Evolutionary conservation across 1,140 invertebrate genomes (phyloP), one percentile per base, ranked within the genome.

Genomic region (Meloidogyne floridensis): DNA sequence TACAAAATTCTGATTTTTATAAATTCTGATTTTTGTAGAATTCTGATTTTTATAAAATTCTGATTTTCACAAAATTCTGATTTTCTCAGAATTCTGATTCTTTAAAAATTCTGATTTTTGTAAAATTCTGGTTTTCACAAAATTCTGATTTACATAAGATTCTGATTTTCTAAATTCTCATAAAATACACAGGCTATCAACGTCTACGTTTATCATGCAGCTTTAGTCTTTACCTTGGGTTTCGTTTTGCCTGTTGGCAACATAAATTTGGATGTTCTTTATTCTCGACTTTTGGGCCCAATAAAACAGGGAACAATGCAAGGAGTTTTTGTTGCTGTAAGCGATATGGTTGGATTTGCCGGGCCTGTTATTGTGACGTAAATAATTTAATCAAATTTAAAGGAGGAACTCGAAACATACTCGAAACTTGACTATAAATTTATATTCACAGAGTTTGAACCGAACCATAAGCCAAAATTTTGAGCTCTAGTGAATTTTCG

Each of bases 231-330:
- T 11, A 56, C 59, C 2, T 13, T 83, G 10, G 82, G 82, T 0
- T 1, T 84, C 42, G 75, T 13, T 10, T n/a, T 80, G 42, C 82
- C 82, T 6, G 6, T 83, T 5, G 54, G 53, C 0, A 75, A 84
- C 42, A 53, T 76, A 15, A 77, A 81, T 15, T 13, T 81, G 56
- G 69, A 73, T 74, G 71, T n/a, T 56, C 79, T 72, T 15, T 80
- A 80, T 32, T 51, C 47, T 7, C 82, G 65, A 10, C 56, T 82
- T 70, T 74, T 83, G 18, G 82, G 82, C 11, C 47, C 72, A 43
- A 83, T 83, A 56, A 84, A 84, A n/a, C 83, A 84, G 59, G 83
- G 83, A 72, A 84, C 78, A 20, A 85, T 84, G 72, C 83, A 84
- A 71, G 83, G 83, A 4, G 53, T 84, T 2, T 84, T 85, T 53